Evolutionary conservation across 2,888 invertebrate species (phyloP).

Genomic region (Chromoteleia sp.): DNA sequence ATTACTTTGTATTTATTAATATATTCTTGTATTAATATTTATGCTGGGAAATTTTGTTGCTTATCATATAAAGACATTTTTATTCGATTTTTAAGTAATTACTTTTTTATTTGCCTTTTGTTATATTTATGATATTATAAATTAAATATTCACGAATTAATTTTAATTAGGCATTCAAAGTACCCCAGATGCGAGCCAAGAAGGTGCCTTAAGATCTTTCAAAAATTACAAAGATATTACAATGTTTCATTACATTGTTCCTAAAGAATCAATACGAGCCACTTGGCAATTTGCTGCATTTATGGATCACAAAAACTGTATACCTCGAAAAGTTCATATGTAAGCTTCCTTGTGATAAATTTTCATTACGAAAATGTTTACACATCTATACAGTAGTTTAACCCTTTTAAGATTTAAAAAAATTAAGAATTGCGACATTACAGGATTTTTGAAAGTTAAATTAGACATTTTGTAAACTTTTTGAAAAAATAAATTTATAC

Average conservation of each 20-base stretch:
- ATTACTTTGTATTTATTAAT: no score
- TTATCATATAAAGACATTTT: no score
- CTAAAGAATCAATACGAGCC: conserved; percentile 84
- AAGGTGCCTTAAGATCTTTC: conserved; percentile 84
- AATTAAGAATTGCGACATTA: no score
- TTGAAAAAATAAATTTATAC: no score
- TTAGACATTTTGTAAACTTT: no score
- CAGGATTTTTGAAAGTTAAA: no score
- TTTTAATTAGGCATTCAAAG: conserved; percentile 42
- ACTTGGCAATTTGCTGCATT: conserved; percentile 86
- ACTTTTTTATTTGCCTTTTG: no score
- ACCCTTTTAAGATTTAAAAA: no score
- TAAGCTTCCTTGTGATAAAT: conserved; percentile 72
- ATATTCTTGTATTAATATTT: neutral
- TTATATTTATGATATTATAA: no score
- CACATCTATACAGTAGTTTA: no score
- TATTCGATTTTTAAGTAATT: no score
- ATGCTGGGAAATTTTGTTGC: neutral
- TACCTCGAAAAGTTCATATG: conserved; percentile 84
- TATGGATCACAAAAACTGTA: conserved; percentile 84
- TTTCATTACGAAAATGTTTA: neutral
- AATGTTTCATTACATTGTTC: conserved; percentile 85
- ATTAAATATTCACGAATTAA: neutral
- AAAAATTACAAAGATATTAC: conserved; percentile 85
- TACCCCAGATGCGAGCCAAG: conserved; percentile 85